Conservation (phyloP, 2,113 vertebrate species). For the Chrysemys picta region DNA sequence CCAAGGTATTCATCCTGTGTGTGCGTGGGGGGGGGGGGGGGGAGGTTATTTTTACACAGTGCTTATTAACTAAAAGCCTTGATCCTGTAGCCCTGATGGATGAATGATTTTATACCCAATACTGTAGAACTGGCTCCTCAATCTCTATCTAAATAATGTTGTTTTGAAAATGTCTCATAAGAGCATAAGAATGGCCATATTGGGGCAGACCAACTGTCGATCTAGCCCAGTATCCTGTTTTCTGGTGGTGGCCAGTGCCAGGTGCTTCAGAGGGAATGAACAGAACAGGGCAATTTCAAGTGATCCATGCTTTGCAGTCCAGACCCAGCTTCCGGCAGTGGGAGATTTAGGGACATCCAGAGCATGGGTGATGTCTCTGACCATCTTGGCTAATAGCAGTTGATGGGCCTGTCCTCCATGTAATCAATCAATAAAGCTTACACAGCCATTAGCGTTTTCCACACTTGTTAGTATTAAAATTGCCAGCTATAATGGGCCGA, state of each 20-base stretch:
- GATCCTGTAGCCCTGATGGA: neutral
- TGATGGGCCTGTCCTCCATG: too few relatives aligned
- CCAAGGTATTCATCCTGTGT: neutral
- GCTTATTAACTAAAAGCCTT: constrained; percentile 47
- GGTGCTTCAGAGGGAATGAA: neutral
- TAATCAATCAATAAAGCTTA: constrained; percentile 57
- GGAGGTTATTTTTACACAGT: neutral
- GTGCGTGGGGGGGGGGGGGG: too few relatives aligned
- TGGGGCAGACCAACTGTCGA: neutral
- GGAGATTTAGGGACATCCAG: neutral
- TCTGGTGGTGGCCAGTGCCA: neutral
- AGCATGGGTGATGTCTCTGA: neutral
- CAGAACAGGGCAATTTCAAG: neutral
- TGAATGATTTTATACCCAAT: neutral
- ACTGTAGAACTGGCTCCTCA: neutral
- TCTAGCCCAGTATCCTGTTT: neutral
- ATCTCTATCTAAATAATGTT: neutral
- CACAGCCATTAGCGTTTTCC: constrained; percentile 56
- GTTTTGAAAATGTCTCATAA: constrained; percentile 1
- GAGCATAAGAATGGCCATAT: neutral
- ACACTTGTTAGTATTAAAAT: constrained; percentile 70
- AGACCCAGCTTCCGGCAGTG: neutral
- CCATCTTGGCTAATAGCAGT: too few relatives aligned
- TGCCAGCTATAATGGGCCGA: constrained; percentile 66
- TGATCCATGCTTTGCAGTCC: neutral